These are phyloP conservation scores for Drosophila tani DNA, from an alignment of 1,140 invertebrate genomes.

Conservation along the genomic window DNA sequence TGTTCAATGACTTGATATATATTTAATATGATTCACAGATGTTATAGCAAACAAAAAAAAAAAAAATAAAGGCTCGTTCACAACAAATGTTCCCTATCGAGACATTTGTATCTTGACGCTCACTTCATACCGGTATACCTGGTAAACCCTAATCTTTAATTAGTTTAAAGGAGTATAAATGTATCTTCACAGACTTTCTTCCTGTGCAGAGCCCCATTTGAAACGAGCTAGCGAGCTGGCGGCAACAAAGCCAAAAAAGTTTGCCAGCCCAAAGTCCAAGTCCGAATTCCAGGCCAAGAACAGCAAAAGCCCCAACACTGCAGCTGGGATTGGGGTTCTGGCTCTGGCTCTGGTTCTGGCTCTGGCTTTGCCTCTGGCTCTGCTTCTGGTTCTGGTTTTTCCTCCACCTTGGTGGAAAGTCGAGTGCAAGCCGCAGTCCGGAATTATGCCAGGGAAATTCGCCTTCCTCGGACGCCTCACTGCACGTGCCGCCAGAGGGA, in stretches of 20 bases:
- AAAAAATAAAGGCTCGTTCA: too few species aligned
- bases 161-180: neutral
- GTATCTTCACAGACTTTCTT: neutral
- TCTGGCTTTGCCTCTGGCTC: neutral
- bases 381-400: conserved; percentile 10
- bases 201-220: conserved; percentile 15
- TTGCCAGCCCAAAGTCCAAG: conserved; percentile 39
- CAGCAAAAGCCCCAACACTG: conserved; percentile 26
- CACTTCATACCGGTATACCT: too few species aligned
- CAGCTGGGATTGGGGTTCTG: conserved; percentile 7
- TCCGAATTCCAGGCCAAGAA: conserved; percentile 45
- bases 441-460: conserved; percentile 31
- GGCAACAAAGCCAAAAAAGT: conserved; percentile 43
- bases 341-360: neutral
- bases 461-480: neutral
- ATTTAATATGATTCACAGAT: too few species aligned
- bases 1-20: too few species aligned
- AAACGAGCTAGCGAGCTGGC: conserved; percentile 1
- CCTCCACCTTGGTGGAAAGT: conserved; percentile 12
- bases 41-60: too few species aligned
- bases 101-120: too few species aligned
- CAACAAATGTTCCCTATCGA: too few species aligned
- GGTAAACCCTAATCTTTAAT: neutral
- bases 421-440: conserved; percentile 27
- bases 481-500: conserved; percentile 47